Evolutionary conservation across 30 jellyfish, hydroid and myxozoan species (phyloP).

Genomic region (Thelohanellus kitauei): DNA sequence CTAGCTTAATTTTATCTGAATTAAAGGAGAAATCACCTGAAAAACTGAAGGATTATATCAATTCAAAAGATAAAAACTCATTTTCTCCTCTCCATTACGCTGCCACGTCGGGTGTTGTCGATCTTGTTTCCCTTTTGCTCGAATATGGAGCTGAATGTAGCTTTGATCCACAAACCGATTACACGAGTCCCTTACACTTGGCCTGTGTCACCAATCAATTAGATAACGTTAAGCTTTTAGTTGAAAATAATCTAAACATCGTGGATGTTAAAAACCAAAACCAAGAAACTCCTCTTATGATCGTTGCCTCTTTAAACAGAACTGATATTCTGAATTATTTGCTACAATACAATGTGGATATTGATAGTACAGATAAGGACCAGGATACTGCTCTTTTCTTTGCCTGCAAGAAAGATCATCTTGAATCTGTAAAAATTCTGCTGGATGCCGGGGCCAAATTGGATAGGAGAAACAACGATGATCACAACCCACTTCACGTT

Average conservation of each 20-base stretch:
- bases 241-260: conserved; percentile 3
- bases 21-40: no score
- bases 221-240: conserved; percentile 12
- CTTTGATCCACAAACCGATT: no score
- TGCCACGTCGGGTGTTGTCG: conserved; percentile 14
- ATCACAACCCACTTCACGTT: conserved; percentile 41
- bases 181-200: conserved; percentile 16
- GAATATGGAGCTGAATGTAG: conserved; percentile 2
- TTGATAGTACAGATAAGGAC: conserved; percentile 16
- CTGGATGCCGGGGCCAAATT: conserved; percentile 69
- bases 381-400: conserved; percentile 64
- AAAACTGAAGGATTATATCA: neutral
- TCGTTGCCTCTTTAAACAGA: conserved; percentile 19
- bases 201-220: conserved; percentile 17
- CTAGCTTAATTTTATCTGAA: no score
- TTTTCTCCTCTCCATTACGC: conserved; percentile 26
- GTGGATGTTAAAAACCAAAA: conserved; percentile 7
- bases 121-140: conserved; percentile 3
- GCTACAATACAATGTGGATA: conserved; percentile 7
- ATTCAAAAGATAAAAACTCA: neutral
- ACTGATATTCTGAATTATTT: conserved; percentile 9
- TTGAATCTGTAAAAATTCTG: conserved; percentile 28
- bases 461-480: conserved; percentile 21
- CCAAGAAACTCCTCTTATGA: conserved; percentile 20
- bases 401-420: conserved; percentile 74